Conservation (phyloP, 1,140 invertebrate genomes). For the Sinonovacula constricta region DNA sequence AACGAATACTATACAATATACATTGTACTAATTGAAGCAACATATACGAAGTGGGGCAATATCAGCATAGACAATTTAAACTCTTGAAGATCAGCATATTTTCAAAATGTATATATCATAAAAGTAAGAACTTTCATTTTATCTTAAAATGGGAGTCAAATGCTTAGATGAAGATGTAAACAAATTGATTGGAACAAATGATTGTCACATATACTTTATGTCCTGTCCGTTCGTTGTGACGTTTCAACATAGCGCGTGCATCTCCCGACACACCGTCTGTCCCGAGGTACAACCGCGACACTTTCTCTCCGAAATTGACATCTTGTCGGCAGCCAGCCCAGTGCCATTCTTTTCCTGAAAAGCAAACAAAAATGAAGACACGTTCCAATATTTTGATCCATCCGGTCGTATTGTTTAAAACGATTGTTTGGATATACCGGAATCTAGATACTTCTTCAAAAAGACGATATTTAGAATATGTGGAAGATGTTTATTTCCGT, state of each 20-base stretch:
- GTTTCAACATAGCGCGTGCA: slow-evolving; percentile 20
- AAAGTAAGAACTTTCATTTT: background rate
- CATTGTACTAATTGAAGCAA: background rate
- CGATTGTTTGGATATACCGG: too few relatives aligned
- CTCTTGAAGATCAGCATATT: background rate
- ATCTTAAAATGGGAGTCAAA: background rate
- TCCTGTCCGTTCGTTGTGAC: slow-evolving; percentile 47
- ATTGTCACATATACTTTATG: slow-evolving; percentile 60
- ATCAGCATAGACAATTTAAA: background rate
- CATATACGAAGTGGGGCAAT: background rate
- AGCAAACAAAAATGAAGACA: too few relatives aligned
- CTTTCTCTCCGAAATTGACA: slow-evolving; percentile 95
- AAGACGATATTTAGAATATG: too few relatives aligned
- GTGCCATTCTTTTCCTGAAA: slow-evolving; percentile 84
- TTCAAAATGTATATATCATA: background rate
- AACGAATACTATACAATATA: background rate
- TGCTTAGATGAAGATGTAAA: background rate
- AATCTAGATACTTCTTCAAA: too few relatives aligned
- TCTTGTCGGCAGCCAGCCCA: slow-evolving; percentile 97
- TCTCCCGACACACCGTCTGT: slow-evolving; percentile 79
- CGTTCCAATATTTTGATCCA: too few relatives aligned
- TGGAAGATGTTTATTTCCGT: too few relatives aligned
- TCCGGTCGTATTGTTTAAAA: too few relatives aligned
- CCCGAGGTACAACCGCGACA: slow-evolving; percentile 90
- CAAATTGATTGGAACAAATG: background rate